These are phyloP conservation scores for Aix galericulata DNA, from an alignment of 2,113 vertebrate genomes.

Conservation along the genomic window DNA sequence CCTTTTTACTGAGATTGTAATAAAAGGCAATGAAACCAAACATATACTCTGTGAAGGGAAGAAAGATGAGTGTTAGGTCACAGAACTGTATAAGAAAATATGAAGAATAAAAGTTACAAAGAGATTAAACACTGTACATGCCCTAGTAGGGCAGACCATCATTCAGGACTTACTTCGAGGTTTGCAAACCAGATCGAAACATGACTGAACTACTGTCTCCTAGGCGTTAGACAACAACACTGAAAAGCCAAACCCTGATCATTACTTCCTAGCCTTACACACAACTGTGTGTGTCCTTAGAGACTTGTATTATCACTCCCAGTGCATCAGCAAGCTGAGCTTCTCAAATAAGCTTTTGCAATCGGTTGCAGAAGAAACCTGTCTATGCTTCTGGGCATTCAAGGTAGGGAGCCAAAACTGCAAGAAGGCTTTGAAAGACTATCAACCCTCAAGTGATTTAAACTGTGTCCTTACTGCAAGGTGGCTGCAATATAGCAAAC, in stretches of 20 bases:
- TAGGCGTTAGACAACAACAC: not conserved
- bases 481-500: not conserved
- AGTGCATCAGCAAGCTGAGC: fast-evolving
- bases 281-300: not conserved
- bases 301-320: not conserved
- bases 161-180: not conserved
- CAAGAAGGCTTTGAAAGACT: not conserved
- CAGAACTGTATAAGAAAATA: not conserved
- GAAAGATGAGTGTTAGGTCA: not conserved
- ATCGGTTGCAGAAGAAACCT: not conserved
- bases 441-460: not conserved
- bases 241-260: not conserved
- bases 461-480: not conserved
- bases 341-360: not conserved
- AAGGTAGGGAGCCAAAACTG: not conserved
- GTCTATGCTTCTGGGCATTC: not conserved
- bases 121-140: not conserved
- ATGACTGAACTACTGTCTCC: not conserved
- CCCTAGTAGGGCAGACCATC: not conserved
- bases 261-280: not conserved
- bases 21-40: conserved; percentile 31
- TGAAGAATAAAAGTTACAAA: not conserved
- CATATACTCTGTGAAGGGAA: not conserved
- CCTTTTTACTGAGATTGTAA: conserved; percentile 4
- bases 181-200: not conserved